Base-by-base conservation (phyloP, 2,113 vertebrate genomes). In the Sylvietta virens region DNA sequence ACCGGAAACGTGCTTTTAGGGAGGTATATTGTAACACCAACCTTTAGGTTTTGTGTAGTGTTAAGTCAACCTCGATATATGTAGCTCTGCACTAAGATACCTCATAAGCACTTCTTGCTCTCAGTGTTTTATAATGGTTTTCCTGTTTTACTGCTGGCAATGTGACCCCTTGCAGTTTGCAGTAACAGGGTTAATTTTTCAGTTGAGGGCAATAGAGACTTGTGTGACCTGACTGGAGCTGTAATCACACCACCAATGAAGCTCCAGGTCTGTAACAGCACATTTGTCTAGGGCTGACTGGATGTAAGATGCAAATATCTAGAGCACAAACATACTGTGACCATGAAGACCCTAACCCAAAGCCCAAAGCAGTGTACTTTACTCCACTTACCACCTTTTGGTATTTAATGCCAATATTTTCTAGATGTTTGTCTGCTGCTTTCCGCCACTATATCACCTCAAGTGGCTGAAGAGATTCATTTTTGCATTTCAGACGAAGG, bases 121-220 rank as follows among this genome's bases (percentile, higher is more conserved):
- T 83, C 84, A 56, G 37, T 69, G 44, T 62, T 82, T 95, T 79
- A 33, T 39, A 72, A 71, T 18, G 47, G 37, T 11, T 65, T 88
- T 72, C 62, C 33, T 54, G n/a, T 24, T 92, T 81, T 24, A 69
- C 20, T n/a, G 13, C 50, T 69, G 85, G 28, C 31, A 61, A 19
- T 81, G 70, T 70, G 62, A 95, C 45, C 42, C 17, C 26, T 61
- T 77, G 31, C 74, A 85, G 19, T 42, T 67, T 70, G n/a, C 39
- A 70, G 56, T 82, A 88, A 80, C 47, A 66, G 67, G 71, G 62
- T 89, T 94, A 94, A 95, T 65, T 88, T 87, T 94, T 94, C 37
- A 86, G 27, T 82, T 88, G 67, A 66, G 42, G n/a, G 21, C 54
- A 85, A 65, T 1, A 39, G 81, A 79, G 66, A 57, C 30, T 82